Base-by-base conservation (phyloP, 2,888 invertebrate genomes). In the Caenorhabditis drosophilae region DNA sequence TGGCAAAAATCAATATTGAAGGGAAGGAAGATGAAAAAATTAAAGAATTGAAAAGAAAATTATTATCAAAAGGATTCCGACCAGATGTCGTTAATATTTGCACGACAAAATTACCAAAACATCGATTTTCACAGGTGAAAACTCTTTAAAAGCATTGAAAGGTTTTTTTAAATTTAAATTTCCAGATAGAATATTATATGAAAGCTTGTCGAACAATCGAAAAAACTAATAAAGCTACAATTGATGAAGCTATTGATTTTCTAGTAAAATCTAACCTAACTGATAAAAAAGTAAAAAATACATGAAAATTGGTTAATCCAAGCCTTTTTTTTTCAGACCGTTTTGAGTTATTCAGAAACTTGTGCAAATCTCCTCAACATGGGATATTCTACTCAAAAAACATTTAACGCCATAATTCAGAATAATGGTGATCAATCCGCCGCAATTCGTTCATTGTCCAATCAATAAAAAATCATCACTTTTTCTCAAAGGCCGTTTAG, bases 121-220 rank as follows among this genome's bases (percentile, higher is more conserved):
- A 35, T 40, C 42, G 71, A 25, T 41, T 59, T 36, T 62, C 68
- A 31, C 71, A 71, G 59, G 71, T 66, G 41, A 36, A 7, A 35
- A 26, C 9, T 18, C 3, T 23, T 23, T 44, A 20, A 4, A 12
- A 23, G n/a, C n/a, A 36, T 36, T 15, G n/a, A 7, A 11, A 15
- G 11, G n/a, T 11, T 31, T 6, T 12, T 12, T 31, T 31, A 31
- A 9, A 31, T 31, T 58, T 22, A n/a, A n/a, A n/a, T 18, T 54
- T 63, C n/a, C 62, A 75, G 73, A 64, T 75, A 7, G 75, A 75
- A 36, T 75, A 73, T 52, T 75, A 75, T 61, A 73, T 75, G 69
- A 75, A 75, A 54, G 75, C 61, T 31, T 63, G 63, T 46, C 44
- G 68, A 41, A 69, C 59, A 9, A 48, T 75, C 27, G 72, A 75